Conservation (phyloP, 2,888 invertebrate species). For the Diachrysia chrysitis region DNA sequence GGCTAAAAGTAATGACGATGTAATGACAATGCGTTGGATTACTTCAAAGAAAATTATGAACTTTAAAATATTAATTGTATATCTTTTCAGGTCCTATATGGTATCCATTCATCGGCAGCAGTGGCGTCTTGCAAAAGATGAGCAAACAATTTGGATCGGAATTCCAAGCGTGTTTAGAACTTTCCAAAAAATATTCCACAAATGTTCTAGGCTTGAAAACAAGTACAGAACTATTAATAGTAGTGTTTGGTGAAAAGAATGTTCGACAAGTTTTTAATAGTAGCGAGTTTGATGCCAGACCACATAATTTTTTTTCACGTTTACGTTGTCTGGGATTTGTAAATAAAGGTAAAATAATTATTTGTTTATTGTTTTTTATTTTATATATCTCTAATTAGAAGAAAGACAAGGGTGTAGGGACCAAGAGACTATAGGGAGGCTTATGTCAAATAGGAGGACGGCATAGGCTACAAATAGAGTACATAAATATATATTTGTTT, state of each 20-base stretch:
- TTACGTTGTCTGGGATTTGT: conserved; percentile 91
- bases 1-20: no score
- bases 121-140: conserved; percentile 67
- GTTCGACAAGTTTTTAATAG: conserved; percentile 90
- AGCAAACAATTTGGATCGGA: conserved; percentile 77
- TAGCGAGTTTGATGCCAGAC: conserved; percentile 92
- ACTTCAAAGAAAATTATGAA: not conserved
- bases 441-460: not conserved
- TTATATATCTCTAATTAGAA: not conserved
- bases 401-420: not conserved
- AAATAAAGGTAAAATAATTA: conserved; percentile 84
- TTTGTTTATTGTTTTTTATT: no score
- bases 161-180: conserved; percentile 90
- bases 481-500: no score
- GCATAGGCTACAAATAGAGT: no score
- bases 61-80: no score
- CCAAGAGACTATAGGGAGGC: no score
- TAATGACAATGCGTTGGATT: no score
- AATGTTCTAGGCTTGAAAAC: conserved; percentile 91
- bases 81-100: conserved; percentile 79
- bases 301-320: conserved; percentile 92
- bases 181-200: conserved; percentile 89
- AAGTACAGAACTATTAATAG: conserved; percentile 90
- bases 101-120: conserved; percentile 81
- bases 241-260: conserved; percentile 90